Evolutionary conservation across 2,888 invertebrate species (phyloP).

Genomic region (Lottia scabra): DNA sequence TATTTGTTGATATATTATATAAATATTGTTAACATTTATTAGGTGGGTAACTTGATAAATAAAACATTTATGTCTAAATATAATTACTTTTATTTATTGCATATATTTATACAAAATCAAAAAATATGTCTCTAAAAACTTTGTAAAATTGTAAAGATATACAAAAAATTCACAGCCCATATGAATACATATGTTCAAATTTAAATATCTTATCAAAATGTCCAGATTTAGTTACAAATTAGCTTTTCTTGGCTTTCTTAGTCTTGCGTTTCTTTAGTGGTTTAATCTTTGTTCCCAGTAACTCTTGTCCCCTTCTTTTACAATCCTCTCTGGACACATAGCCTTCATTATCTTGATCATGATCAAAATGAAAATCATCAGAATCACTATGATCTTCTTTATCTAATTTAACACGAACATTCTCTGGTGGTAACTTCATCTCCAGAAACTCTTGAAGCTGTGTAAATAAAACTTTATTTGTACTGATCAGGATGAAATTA

Average conservation of each 20-base stretch:
- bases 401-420: conserved; percentile 45
- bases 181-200: too few relatives aligned
- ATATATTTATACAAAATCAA: too few relatives aligned
- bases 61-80: too few relatives aligned
- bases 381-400: conserved; percentile 41
- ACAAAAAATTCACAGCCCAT: too few relatives aligned
- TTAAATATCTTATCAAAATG: too few relatives aligned
- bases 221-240: background rate
- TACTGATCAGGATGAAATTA: too few relatives aligned
- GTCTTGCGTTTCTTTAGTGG: conserved; percentile 51
- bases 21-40: too few relatives aligned
- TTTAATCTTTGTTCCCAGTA: conserved; percentile 48
- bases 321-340: conserved; percentile 51
- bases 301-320: conserved; percentile 48
- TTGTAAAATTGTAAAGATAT: too few relatives aligned
- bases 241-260: conserved; percentile 20
- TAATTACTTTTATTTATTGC: too few relatives aligned
- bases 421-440: conserved; percentile 43
- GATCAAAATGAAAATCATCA: conserved; percentile 51
- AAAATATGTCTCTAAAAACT: too few relatives aligned
- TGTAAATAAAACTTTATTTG: conserved; percentile 9
- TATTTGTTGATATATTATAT: too few relatives aligned
- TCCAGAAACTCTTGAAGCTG: conserved; percentile 51
- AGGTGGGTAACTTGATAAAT: too few relatives aligned
- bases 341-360: conserved; percentile 53